Percentiles rank a stretch among this genome's conserved stretches.
phyloP scores from a whole-genome alignment of 2,797 vertebrate genomes.

The Eutrigla gurnardus region DNA sequence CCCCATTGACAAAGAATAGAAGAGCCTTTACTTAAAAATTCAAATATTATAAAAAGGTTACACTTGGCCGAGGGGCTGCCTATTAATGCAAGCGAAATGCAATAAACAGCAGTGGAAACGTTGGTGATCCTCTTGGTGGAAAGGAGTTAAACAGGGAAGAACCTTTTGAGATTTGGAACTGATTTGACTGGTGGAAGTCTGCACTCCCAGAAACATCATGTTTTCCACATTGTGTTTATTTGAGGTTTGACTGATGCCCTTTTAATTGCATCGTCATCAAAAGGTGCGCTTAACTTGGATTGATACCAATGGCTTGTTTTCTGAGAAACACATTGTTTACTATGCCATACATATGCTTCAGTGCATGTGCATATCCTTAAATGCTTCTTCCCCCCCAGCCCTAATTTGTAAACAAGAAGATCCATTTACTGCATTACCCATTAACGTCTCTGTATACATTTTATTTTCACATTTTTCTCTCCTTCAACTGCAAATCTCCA shows the following conservation, averaged over 20 bases:
- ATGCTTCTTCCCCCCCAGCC: background rate
- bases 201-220: background rate
- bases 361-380: slow-evolving; percentile 2
- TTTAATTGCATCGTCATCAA: background rate
- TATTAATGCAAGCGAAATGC: too few relatives aligned
- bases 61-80: too few relatives aligned
- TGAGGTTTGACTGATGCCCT: background rate
- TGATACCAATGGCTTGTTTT: background rate
- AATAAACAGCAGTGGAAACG: too few relatives aligned
- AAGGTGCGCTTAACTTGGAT: background rate
- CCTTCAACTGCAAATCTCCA: slow-evolving; percentile 29
- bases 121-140: too few relatives aligned
- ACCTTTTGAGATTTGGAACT: background rate
- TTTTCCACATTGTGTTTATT: background rate
- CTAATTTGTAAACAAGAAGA: slow-evolving; percentile 24
- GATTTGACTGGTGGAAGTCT: background rate
- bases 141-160: background rate
- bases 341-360: background rate
- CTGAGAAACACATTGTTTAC: background rate
- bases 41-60: too few relatives aligned
- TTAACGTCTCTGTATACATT: slow-evolving; percentile 15
- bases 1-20: background rate
- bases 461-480: slow-evolving; percentile 16
- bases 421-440: slow-evolving; percentile 14
- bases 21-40: too few relatives aligned